Base-by-base conservation (phyloP, 2,888 invertebrate genomes). In the Calameuta idolon region DNA sequence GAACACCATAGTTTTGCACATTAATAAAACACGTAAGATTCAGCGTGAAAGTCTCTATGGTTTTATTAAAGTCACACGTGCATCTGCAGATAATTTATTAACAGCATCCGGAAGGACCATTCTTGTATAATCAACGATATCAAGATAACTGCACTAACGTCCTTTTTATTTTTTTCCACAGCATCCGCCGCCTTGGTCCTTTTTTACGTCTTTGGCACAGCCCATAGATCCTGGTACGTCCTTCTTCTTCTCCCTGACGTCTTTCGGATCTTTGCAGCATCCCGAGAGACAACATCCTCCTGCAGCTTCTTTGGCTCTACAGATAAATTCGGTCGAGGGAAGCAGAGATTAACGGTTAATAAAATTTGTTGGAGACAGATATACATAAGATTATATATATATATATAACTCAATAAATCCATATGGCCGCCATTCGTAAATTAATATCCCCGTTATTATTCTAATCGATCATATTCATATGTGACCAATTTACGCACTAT, bases 261-360 rank as follows among this genome's bases (percentile, higher is more conserved):
- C 78, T 74, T 83, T 85, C 40, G 55, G 73, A 73, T 87, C 84
- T 74, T 85, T 86, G 77, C 88, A 88, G 76, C 87, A 87, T 23
- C 85, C 85, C 40, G 88, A 86, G 81, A 85, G 83, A 77, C 88
- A 88, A 76, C 87, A 87, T 40, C 87, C 87, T n/a, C 87, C 87
- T 1, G 85, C 80, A 12, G 81, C 75, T 74, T 88, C 88, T 77
- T 77, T 85, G n/a, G 86, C 86, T 71, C 88, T 88, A 69, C 11
- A 77, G 77, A 77, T 30, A 76, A 75, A 75, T 33, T n/a, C 15
- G 2, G 34, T 34, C 3, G 12, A 71, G 68, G 12, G 34, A 15
- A 37, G 9, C 23, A 55, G 9, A 74, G 23, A 77, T 34, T 12
- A 34, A 74, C 71, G 40, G 34, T 31, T 12, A 68, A n/a, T 34